phyloP scores from a whole-genome alignment of 2,888 invertebrate genomes.

The Cerastoderma edule region DNA sequence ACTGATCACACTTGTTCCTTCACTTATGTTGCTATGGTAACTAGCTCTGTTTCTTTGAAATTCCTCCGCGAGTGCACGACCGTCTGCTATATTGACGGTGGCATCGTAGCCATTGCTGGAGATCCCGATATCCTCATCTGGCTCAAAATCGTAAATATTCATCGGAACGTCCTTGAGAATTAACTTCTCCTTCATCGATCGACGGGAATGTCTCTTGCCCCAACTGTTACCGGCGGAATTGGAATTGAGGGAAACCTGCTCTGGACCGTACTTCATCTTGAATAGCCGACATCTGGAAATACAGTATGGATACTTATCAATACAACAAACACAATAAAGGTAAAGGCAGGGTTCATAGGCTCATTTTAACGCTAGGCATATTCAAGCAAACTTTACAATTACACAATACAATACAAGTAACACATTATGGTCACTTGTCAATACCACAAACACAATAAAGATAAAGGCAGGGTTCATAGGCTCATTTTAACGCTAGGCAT shows the following conservation, averaged over 20 bases:
- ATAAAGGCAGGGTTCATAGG: too few relatives aligned
- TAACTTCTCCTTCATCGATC: conserved; percentile 81
- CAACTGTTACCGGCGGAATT: conserved; percentile 18
- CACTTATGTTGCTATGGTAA: conserved; percentile 37
- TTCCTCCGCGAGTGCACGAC: conserved; percentile 46
- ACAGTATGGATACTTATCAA: not conserved
- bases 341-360: too few relatives aligned
- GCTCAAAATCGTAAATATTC: conserved; percentile 66
- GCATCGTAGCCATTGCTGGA: conserved; percentile 59
- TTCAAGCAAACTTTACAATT: too few relatives aligned
- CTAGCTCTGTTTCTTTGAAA: conserved; percentile 49
- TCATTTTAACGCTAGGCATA: too few relatives aligned
- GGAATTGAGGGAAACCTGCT: conserved; percentile 72
- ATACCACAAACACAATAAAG: too few relatives aligned
- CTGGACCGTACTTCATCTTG: conserved; percentile 72
- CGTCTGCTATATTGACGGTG: conserved; percentile 48
- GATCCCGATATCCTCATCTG: conserved; percentile 63
- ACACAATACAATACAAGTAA: too few relatives aligned
- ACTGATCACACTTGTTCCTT: not conserved
- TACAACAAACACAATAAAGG: not conserved
- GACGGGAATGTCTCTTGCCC: conserved; percentile 43
- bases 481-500: too few relatives aligned
- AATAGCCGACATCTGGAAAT: conserved; percentile 67
- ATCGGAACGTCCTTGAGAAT: conserved; percentile 70
- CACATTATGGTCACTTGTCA: too few relatives aligned